A percentile compares a stretch with the other conserved stretches of the same genome.
Evolutionary conservation across 2,797 vertebrate genomes (phyloP).

Genomic region (Catharus ustulatus): DNA sequence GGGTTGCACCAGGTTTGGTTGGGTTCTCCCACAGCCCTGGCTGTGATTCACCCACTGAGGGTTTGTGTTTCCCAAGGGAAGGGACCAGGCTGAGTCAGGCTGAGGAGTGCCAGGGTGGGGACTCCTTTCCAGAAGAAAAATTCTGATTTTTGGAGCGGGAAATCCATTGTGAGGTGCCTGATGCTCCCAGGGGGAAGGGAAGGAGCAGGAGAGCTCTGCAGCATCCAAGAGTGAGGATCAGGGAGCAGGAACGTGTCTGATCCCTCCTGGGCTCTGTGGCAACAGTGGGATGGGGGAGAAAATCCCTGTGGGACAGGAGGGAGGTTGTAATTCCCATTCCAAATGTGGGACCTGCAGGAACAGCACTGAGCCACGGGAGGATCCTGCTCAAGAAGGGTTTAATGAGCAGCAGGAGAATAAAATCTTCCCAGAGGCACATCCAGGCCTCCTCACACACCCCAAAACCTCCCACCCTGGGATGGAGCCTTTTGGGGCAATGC

Average conservation of each 20-base stretch:
- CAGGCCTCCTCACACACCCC: not conserved
- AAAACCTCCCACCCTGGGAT: accelerated
- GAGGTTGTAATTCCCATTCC: not conserved
- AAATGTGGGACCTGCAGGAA: not conserved
- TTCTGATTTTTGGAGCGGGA: not conserved
- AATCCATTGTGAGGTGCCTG: not conserved
- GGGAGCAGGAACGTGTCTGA: not conserved
- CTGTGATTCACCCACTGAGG: not conserved
- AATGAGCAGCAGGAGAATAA: not conserved
- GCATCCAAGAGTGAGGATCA: accelerated
- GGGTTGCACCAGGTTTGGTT: not conserved
- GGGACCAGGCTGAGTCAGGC: not conserved
- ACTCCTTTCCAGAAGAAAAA: not conserved
- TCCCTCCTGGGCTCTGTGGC: not conserved
- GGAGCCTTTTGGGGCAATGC: not conserved
- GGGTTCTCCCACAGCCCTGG: not conserved
- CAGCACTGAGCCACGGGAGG: accelerated
- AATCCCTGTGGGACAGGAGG: not conserved
- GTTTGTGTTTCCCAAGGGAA: not conserved
- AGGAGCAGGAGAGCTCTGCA: not conserved
- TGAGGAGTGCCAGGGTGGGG: not conserved
- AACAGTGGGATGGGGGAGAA: not conserved
- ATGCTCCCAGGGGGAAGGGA: not conserved
- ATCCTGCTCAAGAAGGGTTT: not conserved
- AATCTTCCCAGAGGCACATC: not conserved